Base-by-base conservation (phyloP, 2,888 invertebrate genomes). In the Hoplodrina blanda region DNA sequence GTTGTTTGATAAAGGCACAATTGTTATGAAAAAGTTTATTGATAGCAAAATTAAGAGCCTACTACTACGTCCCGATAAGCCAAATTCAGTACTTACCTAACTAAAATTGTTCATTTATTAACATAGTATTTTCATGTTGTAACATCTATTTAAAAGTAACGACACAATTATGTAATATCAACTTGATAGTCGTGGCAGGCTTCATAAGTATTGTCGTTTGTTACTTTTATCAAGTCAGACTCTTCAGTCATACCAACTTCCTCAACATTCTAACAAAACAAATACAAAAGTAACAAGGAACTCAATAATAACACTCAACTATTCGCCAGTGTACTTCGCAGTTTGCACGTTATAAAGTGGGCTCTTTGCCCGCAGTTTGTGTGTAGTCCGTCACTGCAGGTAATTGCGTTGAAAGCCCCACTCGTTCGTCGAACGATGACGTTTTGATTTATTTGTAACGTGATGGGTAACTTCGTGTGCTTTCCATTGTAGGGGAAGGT, bases 381-480 rank as follows among this genome's bases (percentile, higher is more conserved):
- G 62, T 74, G 67, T 62, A 63, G 79, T 78, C 76, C 72, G 76
- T 80, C 80, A 82, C 64, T 73, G 53, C 61, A 65, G 71, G 84
- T 87, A 84, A 87, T 88, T 86, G 85, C 79, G 65, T 82, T 80
- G 74, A 83, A 84, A 78, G 76, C 76, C 73, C 69, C 75, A 67
- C 79, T 81, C 74, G 82, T 83, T 84, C 79, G 82, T 84, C 82
- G 69, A 62, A 52, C 72, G 77, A 80, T 80, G 87, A 82, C 84
- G 85, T 83, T 82, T 78, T 73, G 85, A 85, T 85, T 82, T 79
- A 78, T 80, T 84, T 82, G 74, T 82, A 83, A 79, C 79, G 80
- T 85, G 84, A 81, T 85, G 81, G 81, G 78, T 75, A 66, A 78
- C 73, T 82, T 87, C 81, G 81, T 85, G 73, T 68, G 56, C 68